Base-by-base conservation (phyloP, 1,140 invertebrate genomes). In the Elysia chlorotica region DNA sequence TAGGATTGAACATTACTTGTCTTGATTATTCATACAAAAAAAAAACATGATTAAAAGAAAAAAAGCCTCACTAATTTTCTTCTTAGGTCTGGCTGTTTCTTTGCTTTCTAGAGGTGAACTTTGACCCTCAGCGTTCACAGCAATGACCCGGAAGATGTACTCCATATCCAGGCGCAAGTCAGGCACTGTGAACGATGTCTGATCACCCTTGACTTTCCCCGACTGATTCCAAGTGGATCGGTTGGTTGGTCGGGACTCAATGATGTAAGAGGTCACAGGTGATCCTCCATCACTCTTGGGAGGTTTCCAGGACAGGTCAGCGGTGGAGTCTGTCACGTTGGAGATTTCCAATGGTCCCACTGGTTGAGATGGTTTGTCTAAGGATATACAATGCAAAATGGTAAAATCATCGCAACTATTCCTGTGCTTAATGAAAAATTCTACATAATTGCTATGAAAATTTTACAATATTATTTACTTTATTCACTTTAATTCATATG, bases 271-370 rank as follows among this genome's bases (percentile, higher is more conserved):
- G 56, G 93, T 97, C 62, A 99, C 93, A 73, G 97, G 95, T 76
- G 94, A 93, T 71, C 97, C 98, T 79, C 97, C 97, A 88, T 99
- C 93, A 86, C 98, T 96, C 75, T 90, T 88, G n/a, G 97, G 96
- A 83, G 93, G 92, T 83, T 94, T 92, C 97, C 98, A 99, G 17
- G 92, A 91, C 28, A 99, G 87, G 93, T 53, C 97, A 38, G 98
- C 91, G 62, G 95, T 93, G 87, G 98, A 96, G 14, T 96, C 96
- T 21, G 94, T 96, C 28, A 99, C 93, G 83, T 99, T 96, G 72
- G 93, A 94, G 82, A 99, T 95, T 84, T 98, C 95, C 78, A 98
- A 93, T 48, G 94, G 95, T 61, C 82, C 83, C 59, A 82, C 72
- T 10, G 85, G 85, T 61, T 78, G 77, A 25, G 80, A 78, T 72